Base-by-base conservation (phyloP, 2,113 vertebrate species). In the Vicugna pacos region DNA sequence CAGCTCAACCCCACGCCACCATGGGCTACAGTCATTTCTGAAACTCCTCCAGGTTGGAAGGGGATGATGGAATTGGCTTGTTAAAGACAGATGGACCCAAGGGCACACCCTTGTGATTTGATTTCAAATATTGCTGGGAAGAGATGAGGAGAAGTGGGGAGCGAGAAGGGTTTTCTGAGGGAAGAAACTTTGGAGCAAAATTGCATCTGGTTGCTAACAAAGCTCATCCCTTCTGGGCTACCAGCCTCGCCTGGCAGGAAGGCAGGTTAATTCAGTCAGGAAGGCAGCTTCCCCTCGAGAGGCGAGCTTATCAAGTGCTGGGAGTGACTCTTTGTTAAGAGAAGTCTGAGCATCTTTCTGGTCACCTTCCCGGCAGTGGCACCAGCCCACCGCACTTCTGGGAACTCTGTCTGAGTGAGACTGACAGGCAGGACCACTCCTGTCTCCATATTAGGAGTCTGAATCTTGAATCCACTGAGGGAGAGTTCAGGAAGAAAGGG, bases 261-360 rank as follows among this genome's bases (percentile, higher is more conserved):
- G 95, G 46, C 76, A 88, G 14, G 42, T 90, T 94, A 94, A 97
- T 94, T 96, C 91, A 89, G 90, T 95, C 65, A 72, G 56, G 65
- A 95, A 94, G 94, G 85, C 6, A 4, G 4, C 50, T 60, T 94
- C 97, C 65, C n/a, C 50, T 65, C 8, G 42, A 88, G 46, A 94
- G 81, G 42, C n/a, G 1, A 77, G 77, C 32, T 95, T 79, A 48
- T 67, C 94, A 14, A 42, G 20, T 54, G 65, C 62, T 28, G 32
- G 50, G 56, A 95, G 87, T 48, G 60, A 75, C 56, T 16, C 0
- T 93, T 97, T 82, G 64, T 88, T 9, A 69, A 88, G 48, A 56
- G 94, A 93, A 46, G 8, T 0, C 8, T 52, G 28, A 0, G 0
- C 30, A 91, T 89, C 79, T 94, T 90, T 88, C 42, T 20, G 46